Evolutionary conservation across 2,797 vertebrate species (phyloP).

Genomic region (Okamejei kenojei): DNA sequence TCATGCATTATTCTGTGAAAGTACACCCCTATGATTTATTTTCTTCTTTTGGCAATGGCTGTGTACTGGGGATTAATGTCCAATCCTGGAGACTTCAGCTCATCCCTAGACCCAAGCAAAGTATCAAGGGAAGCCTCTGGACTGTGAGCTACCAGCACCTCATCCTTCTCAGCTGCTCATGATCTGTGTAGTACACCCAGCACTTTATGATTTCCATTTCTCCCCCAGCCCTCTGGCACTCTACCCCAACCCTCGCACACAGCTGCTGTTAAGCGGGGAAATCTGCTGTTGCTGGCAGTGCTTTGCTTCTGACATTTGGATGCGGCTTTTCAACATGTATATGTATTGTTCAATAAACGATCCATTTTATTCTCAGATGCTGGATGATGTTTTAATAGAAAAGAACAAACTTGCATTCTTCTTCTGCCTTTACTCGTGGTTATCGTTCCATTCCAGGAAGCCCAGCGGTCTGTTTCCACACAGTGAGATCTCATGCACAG

Average conservation of each 20-base stretch:
- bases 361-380: background rate
- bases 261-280: background rate
- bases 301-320: background rate
- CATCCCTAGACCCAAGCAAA: background rate
- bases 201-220: background rate
- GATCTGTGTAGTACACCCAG: background rate
- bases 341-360: constrained; percentile 14
- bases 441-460: too few relatives aligned
- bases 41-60: background rate
- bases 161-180: background rate
- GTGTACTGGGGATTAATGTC: background rate
- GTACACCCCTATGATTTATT: background rate
- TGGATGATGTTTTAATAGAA: constrained; percentile 24
- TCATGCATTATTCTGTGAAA: background rate
- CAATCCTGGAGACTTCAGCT: background rate
- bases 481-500: background rate
- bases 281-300: background rate
- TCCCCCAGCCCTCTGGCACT: background rate
- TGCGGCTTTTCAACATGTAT: background rate
- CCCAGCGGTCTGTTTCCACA: background rate
- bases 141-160: background rate
- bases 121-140: background rate
- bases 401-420: background rate
- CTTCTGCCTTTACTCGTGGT: background rate
- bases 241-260: background rate